Percentiles rank a stretch among this genome's conserved stretches.
phyloP scores from a whole-genome alignment of 2,797 vertebrate species.

The Cuniculus paca region DNA sequence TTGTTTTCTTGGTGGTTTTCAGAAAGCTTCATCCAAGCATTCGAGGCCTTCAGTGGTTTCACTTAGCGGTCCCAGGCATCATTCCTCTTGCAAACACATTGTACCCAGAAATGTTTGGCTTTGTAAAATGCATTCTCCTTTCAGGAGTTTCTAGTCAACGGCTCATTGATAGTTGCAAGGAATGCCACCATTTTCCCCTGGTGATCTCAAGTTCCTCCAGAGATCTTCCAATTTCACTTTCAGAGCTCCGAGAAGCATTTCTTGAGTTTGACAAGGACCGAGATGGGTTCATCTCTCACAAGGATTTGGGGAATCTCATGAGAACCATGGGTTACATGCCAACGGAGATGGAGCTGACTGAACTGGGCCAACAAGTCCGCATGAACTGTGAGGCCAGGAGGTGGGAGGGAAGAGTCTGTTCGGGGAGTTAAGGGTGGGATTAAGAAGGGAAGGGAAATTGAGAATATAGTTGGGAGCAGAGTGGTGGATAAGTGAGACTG shows the following conservation, averaged over 20 bases:
- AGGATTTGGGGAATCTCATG: conserved; percentile 88
- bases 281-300: conserved; percentile 88
- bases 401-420: accelerated
- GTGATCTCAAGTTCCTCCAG: neutral
- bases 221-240: conserved; percentile 37
- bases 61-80: neutral
- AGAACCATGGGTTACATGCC: conserved; percentile 89
- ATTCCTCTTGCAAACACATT: neutral
- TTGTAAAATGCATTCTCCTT: neutral
- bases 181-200: neutral
- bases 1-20: neutral
- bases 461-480: neutral
- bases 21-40: neutral
- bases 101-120: neutral
- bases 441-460: neutral
- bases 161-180: neutral
- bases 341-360: conserved; percentile 88
- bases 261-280: conserved; percentile 88
- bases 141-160: neutral
- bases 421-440: neutral
- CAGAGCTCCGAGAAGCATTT: conserved; percentile 86
- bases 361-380: conserved; percentile 87
- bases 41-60: neutral
- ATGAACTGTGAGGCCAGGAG: conserved; percentile 79
- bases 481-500: neutral